Percentiles rank a stretch among this genome's conserved stretches.
Evolutionary conservation across 2,888 invertebrate species (phyloP).

Genomic region (Cephonodes hylas): DNA sequence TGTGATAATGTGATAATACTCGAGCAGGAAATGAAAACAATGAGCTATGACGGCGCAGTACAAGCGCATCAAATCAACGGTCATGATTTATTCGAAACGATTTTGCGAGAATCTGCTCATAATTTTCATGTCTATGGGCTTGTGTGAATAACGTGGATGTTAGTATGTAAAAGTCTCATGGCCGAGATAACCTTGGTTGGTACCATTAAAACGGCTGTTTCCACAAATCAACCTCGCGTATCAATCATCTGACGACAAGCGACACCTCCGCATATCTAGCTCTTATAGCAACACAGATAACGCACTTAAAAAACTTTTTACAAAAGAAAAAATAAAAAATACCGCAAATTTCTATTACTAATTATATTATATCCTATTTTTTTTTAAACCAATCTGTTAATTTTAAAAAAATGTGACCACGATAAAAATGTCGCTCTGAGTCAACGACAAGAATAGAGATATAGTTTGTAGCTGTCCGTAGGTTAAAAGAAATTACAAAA

Average conservation of each 20-base stretch:
- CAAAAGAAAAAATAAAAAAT: not conserved
- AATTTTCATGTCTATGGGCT: not conserved
- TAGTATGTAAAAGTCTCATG: slow-evolving; percentile 36
- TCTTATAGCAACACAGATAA: slow-evolving; percentile 61
- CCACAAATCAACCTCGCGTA: slow-evolving; percentile 57
- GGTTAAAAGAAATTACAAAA: too few species aligned
- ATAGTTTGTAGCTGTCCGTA: too few species aligned
- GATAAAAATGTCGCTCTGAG: too few species aligned
- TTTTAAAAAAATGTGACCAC: too few species aligned
- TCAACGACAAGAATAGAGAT: too few species aligned
- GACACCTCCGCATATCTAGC: slow-evolving; percentile 39
- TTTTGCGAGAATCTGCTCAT: not conserved
- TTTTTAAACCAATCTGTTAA: too few species aligned
- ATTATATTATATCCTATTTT: too few species aligned
- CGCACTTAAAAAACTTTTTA: slow-evolving; percentile 16
- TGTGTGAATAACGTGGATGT: slow-evolving; percentile 9
- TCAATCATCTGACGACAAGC: slow-evolving; percentile 65
- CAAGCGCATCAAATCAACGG: slow-evolving; percentile 23
- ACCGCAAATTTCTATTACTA: too few species aligned
- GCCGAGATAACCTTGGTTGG: slow-evolving; percentile 44
- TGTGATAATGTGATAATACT: not conserved
- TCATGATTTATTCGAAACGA: slow-evolving; percentile 7
- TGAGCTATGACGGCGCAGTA: slow-evolving; percentile 25
- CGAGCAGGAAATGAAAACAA: slow-evolving; percentile 28
- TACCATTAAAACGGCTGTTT: slow-evolving; percentile 50